Percentiles rank a stretch among this genome's conserved stretches.
phyloP scores from a whole-genome alignment of 2,888 invertebrate species.

The Tinea trinotella region DNA sequence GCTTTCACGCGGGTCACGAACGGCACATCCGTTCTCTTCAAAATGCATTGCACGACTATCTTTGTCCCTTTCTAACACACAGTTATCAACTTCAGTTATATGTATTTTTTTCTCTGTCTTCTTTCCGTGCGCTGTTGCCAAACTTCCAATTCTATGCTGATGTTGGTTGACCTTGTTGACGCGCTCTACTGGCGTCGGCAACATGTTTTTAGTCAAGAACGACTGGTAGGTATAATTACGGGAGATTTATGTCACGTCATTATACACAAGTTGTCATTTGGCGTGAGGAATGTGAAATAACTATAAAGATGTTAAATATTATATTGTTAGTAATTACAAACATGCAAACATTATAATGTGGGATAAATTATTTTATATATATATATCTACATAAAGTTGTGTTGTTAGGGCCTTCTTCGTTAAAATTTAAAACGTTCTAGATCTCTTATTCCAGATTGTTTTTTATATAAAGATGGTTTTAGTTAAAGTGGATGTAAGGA shows the following conservation, averaged over 20 bases:
- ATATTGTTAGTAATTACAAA: not conserved
- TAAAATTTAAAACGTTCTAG: no score
- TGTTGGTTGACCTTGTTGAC: conserved; percentile 55
- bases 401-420: no score
- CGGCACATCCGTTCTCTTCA: conserved; percentile 49
- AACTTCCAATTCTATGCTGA: conserved; percentile 33
- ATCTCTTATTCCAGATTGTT: no score
- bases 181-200: conserved; percentile 39
- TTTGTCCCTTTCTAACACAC: conserved; percentile 37
- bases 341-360: no score
- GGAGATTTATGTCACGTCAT: conserved; percentile 31
- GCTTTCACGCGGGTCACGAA: conserved; percentile 67
- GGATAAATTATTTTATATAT: no score
- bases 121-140: conserved; percentile 52
- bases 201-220: conserved; percentile 18
- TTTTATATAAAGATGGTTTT: no score
- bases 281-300: not conserved
- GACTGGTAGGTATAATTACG: conserved; percentile 38
- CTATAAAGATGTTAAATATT: not conserved
- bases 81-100: not conserved
- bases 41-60: conserved; percentile 55
- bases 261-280: conserved; percentile 3
- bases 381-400: no score
- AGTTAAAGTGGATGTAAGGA: no score
- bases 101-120: conserved; percentile 31